Evolutionary conservation across 1,140 invertebrate genomes (phyloP).

Genomic region (Riptortus pedestris): DNA sequence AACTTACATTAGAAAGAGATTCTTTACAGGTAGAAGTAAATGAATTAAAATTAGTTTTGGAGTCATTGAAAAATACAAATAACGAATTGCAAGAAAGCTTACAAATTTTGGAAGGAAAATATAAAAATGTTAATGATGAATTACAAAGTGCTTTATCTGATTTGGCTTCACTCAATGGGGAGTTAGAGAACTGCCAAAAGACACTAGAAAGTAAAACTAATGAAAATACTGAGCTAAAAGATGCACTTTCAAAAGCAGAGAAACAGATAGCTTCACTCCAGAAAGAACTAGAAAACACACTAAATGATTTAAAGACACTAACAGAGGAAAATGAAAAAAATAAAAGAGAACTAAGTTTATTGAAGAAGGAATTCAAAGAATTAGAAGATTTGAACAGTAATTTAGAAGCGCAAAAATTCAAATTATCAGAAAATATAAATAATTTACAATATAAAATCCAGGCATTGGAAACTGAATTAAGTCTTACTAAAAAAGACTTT

Average conservation of each 20-base stretch:
- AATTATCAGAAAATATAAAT: neutral
- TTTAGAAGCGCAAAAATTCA: conserved; percentile 8
- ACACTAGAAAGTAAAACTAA: neutral
- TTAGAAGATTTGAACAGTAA: neutral
- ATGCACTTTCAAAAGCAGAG: neutral
- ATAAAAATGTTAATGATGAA: neutral
- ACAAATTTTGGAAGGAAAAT: neutral
- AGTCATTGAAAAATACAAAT: neutral
- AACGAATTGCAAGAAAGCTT: conserved; percentile 4
- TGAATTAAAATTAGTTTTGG: neutral
- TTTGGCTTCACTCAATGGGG: neutral
- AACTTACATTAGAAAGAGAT: neutral
- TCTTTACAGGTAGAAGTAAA: neutral
- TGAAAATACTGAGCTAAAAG: neutral
- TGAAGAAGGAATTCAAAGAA: neutral
- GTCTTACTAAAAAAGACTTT: neutral
- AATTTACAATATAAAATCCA: neutral
- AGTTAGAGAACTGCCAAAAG: neutral
- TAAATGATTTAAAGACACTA: conserved; percentile 11
- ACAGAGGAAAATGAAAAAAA: neutral
- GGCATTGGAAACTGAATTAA: neutral
- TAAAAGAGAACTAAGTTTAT: neutral
- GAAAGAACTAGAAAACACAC: neutral
- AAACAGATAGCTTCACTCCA: neutral
- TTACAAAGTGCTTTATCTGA: neutral